Percentiles rank a stretch among this genome's conserved stretches.
phyloP scores from a whole-genome alignment of 2,888 invertebrate species.

The Opisthograptis luteolata region DNA sequence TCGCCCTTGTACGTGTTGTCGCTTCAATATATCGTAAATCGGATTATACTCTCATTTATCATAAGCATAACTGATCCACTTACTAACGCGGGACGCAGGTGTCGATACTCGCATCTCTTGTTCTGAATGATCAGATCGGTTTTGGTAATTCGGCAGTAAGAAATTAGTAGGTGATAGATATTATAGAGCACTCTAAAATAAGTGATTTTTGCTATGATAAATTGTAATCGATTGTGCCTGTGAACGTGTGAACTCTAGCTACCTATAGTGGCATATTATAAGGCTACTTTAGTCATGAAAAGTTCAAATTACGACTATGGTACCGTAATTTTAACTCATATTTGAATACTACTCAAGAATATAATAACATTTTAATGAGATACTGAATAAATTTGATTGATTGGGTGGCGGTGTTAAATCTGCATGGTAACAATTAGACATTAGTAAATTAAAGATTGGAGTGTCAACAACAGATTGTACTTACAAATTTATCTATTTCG shows the following conservation, averaged over 20 bases:
- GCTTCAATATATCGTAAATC: background rate
- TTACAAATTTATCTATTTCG: slow-evolving; percentile 12
- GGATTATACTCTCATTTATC: background rate
- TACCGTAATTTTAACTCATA: slow-evolving; percentile 2
- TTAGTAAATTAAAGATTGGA: slow-evolving; percentile 3
- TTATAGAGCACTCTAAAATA: slow-evolving; percentile 7
- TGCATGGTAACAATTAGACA: too few relatives aligned
- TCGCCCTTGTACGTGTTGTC: background rate
- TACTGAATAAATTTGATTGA: slow-evolving; percentile 1
- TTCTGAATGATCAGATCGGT: background rate
- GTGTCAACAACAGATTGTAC: slow-evolving; percentile 2
- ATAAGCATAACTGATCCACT: too few relatives aligned
- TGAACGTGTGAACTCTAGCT: slow-evolving; percentile 50
- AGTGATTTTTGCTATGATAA: slow-evolving; percentile 42
- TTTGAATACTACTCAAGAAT: background rate
- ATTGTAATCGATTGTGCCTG: slow-evolving; percentile 58
- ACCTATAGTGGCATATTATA: slow-evolving; percentile 11
- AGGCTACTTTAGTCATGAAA: background rate
- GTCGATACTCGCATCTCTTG: slow-evolving; percentile 25
- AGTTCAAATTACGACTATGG: background rate
- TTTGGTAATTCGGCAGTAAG: slow-evolving; percentile 72
- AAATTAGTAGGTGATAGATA: slow-evolving; percentile 38
- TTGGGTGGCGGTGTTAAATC: background rate
- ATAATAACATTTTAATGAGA: background rate
- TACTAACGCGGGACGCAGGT: slow-evolving; percentile 15